A percentile compares a stretch with the other conserved stretches of the same genome.
phyloP scores from a whole-genome alignment of 1,140 invertebrate species.

The Littorina saxatilis region DNA sequence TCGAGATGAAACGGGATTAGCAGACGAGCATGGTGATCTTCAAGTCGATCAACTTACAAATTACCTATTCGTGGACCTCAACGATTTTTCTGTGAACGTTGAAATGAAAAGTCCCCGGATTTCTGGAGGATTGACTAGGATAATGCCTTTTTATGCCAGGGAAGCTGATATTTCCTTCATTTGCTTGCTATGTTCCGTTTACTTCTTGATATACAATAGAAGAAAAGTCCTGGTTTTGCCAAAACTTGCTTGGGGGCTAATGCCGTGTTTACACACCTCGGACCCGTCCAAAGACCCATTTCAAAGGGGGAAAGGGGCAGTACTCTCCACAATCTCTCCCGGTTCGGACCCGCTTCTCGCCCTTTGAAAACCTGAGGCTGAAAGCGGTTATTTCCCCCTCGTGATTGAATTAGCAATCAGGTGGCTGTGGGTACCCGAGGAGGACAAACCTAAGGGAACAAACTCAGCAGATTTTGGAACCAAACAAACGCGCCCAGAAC shows the following conservation, averaged over 20 bases:
- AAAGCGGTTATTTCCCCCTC: constrained; percentile 8
- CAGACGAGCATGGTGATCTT: no score
- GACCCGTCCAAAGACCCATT: neutral
- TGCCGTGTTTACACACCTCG: neutral
- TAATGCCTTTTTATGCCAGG: no score
- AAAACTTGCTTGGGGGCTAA: neutral
- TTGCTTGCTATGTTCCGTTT: no score
- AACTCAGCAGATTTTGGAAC: neutral
- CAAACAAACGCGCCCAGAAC: constrained; percentile 7
- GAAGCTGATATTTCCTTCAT: no score
- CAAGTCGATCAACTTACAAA: no score
- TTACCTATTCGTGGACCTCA: no score
- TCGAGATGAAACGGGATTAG: no score
- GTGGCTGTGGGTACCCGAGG: neutral
- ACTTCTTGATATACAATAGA: no score
- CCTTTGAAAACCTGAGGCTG: neutral
- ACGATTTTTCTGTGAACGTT: no score
- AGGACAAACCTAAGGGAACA: neutral
- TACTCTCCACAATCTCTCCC: constrained; percentile 4
- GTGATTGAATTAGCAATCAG: constrained; percentile 18
- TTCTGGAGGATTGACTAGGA: no score
- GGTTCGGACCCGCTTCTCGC: neutral
- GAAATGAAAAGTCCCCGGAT: no score
- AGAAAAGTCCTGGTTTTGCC: neutral
- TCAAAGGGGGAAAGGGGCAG: neutral